phyloP scores from a whole-genome alignment of 2,113 vertebrate species.

The Alligator mississippiensis region DNA sequence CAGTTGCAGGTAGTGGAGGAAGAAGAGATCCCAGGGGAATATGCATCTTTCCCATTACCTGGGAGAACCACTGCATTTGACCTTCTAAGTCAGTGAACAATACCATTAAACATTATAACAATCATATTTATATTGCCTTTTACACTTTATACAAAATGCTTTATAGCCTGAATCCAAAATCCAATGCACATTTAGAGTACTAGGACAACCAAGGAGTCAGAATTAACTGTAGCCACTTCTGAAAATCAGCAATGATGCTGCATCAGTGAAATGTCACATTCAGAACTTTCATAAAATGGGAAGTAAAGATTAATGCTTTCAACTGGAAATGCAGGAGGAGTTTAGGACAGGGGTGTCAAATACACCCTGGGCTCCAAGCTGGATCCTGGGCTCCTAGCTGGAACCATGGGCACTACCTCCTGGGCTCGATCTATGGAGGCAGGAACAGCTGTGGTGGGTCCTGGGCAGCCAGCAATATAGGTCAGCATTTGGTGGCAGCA shows the following conservation, averaged over 20 bases:
- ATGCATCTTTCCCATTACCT: neutral
- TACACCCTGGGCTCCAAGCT: too few relatives aligned
- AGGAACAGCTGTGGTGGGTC: neutral
- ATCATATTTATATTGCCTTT: neutral
- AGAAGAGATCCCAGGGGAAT: neutral
- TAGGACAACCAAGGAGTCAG: neutral
- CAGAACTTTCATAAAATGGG: neutral
- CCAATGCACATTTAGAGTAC: too few relatives aligned
- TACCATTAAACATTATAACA: neutral
- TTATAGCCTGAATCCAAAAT: neutral
- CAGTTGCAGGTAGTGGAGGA: neutral
- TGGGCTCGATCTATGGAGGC: neutral
- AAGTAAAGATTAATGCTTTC: neutral
- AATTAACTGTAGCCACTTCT: neutral
- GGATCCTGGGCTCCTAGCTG: too few relatives aligned
- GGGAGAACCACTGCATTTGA: neutral
- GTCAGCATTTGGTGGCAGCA: neutral
- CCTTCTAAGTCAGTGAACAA: neutral
- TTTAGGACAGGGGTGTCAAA: neutral
- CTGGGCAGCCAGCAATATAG: neutral
- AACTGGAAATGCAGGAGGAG: neutral
- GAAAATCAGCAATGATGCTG: neutral
- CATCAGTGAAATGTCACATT: neutral
- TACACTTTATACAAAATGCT: neutral
- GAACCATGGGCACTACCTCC: neutral